These are phyloP conservation scores for Clarias gariepinus DNA, from an alignment of 2,113 vertebrate genomes.

Conservation along the genomic window DNA sequence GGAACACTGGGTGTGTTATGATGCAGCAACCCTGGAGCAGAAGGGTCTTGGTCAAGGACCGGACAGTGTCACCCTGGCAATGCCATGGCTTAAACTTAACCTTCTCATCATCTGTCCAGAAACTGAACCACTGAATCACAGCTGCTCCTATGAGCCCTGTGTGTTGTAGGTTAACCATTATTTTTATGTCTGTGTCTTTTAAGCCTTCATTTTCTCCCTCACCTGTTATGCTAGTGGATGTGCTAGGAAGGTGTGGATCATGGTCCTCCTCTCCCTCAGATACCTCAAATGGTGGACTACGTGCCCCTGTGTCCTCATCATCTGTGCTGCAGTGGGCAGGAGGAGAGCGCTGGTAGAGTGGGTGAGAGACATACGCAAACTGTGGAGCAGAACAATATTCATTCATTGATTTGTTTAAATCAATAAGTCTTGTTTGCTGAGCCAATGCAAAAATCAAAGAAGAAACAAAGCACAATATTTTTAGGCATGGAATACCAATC, in stretches of 20 bases:
- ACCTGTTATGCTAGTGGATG: slow-evolving; percentile 79
- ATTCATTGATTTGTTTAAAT: background rate
- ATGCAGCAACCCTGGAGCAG: background rate
- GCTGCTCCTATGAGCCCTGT: too few relatives aligned
- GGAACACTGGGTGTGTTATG: background rate
- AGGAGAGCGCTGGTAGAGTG: slow-evolving; percentile 72
- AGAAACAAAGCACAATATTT: background rate
- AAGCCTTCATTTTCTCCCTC: slow-evolving; percentile 25
- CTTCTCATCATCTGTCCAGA: background rate
- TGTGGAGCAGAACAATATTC: slow-evolving; percentile 13
- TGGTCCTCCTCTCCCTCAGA: slow-evolving; percentile 82
- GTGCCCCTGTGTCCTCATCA: slow-evolving; percentile 79
- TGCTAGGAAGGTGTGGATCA: slow-evolving; percentile 70
- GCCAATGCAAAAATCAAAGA: background rate
- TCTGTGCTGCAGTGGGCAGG: slow-evolving; percentile 80
- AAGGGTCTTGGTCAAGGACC: background rate
- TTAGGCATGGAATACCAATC: background rate
- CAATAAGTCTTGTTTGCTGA: background rate
- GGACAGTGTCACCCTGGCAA: background rate
- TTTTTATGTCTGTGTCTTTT: background rate
- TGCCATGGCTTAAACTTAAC: background rate
- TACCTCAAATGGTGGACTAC: slow-evolving; percentile 83
- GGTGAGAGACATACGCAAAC: slow-evolving; percentile 51
- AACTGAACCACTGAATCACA: background rate
- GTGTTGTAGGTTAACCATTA: too few relatives aligned